phyloP scores from a whole-genome alignment of 2,113 vertebrate genomes.

The Ciconia boyciana region DNA sequence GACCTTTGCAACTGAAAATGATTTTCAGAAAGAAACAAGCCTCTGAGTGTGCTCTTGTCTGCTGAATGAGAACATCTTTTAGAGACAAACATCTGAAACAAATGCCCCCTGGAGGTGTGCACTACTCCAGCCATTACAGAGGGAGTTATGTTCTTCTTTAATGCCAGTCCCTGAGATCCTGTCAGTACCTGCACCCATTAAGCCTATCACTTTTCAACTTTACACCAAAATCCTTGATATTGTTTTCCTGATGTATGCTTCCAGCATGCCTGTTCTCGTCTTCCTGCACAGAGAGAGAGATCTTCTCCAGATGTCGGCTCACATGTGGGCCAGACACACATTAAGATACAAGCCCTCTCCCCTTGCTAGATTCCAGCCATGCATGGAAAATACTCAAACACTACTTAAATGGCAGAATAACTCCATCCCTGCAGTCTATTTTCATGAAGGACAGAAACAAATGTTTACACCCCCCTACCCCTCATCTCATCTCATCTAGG shows the following conservation, averaged over 20 bases:
- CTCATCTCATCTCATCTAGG: neutral
- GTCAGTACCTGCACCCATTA: slow-evolving; percentile 51
- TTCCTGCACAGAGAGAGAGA: neutral
- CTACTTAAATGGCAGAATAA: neutral
- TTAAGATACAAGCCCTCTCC: neutral
- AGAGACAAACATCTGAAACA: slow-evolving; percentile 4
- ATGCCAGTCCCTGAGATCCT: slow-evolving; percentile 17
- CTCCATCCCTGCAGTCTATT: neutral
- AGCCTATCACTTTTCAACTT: slow-evolving; percentile 58
- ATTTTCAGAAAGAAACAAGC: neutral
- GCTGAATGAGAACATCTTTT: neutral
- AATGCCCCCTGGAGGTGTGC: slow-evolving; percentile 14
- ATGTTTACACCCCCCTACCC: neutral
- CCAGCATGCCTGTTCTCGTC: slow-evolving; percentile 32
- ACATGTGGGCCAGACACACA: neutral
- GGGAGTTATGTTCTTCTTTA: neutral
- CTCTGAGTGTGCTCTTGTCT: neutral
- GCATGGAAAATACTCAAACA: neutral
- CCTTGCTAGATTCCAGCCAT: neutral
- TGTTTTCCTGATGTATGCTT: slow-evolving; percentile 5
- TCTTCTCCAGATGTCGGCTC: neutral
- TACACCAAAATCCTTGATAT: slow-evolving; percentile 37
- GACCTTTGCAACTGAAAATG: neutral
- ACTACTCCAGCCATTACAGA: neutral
- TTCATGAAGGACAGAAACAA: neutral